Evolutionary conservation across 2,113 vertebrate genomes (phyloP).

Genomic region (Chloroceryle aenea): DNA sequence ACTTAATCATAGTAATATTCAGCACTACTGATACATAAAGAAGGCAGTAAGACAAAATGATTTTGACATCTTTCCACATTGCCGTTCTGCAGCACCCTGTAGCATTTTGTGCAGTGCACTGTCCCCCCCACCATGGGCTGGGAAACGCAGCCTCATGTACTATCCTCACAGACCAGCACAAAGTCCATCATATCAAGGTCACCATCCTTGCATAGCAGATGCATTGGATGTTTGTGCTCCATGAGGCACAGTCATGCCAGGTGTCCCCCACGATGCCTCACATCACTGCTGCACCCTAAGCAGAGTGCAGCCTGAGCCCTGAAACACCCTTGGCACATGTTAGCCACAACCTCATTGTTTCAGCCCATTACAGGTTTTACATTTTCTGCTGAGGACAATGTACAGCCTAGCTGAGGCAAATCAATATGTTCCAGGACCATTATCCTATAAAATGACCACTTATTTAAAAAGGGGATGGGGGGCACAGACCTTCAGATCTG

Average conservation of each 20-base stretch:
- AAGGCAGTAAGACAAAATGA: background rate
- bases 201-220: fast-evolving
- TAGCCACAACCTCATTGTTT: background rate
- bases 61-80: background rate
- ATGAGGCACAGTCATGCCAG: fast-evolving
- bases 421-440: conserved; percentile 54
- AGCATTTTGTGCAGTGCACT: background rate
- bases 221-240: background rate
- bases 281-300: background rate
- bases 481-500: conserved; percentile 15
- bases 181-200: fast-evolving
- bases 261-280: background rate
- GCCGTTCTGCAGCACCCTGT: background rate
- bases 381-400: conserved; percentile 15
- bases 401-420: conserved; percentile 43
- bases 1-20: background rate
- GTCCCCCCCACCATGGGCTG: fast-evolving
- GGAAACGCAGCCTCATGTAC: background rate
- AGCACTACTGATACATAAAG: fast-evolving
- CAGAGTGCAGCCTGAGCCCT: background rate
- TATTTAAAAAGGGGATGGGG: conserved; percentile 48
- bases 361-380: conserved; percentile 36
- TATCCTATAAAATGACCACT: conserved; percentile 62
- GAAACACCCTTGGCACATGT: background rate
- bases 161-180: background rate